Percentiles rank a stretch among this genome's conserved stretches.
Conservation (phyloP, 2,797 vertebrate species). For the Naso thynnoides region DNA sequence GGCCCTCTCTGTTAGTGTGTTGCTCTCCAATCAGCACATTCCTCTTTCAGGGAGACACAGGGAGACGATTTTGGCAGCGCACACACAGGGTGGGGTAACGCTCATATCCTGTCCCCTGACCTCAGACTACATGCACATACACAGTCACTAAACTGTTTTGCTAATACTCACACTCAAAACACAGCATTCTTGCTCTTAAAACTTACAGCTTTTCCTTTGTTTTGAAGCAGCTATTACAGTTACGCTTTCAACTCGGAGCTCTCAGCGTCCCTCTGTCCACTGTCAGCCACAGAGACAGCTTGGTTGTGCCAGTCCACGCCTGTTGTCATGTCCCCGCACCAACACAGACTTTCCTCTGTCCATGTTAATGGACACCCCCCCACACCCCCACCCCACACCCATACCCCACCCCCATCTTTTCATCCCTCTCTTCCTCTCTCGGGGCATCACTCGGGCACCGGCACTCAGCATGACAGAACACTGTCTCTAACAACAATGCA, state of each 20-base stretch:
- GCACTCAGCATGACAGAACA: constrained; percentile 55
- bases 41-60: constrained; percentile 79
- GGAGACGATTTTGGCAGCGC: constrained; percentile 80
- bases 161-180: constrained; percentile 64
- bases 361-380: constrained; percentile 62
- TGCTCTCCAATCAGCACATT: constrained; percentile 87
- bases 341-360: constrained; percentile 80
- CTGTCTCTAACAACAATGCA: constrained; percentile 63
- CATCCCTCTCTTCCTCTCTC: constrained; percentile 39
- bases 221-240: constrained; percentile 72
- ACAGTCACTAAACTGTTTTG: constrained; percentile 64
- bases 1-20: constrained; percentile 62
- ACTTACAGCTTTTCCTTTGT: constrained; percentile 67
- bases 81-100: constrained; percentile 81
- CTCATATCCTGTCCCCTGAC: constrained; percentile 87
- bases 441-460: constrained; percentile 60
- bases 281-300: constrained; percentile 61
- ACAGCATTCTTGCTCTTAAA: constrained; percentile 72
- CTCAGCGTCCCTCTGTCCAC: constrained; percentile 50
- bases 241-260: constrained; percentile 54
- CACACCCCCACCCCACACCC: too few species aligned
- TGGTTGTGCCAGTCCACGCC: constrained; percentile 75
- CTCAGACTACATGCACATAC: constrained; percentile 66
- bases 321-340: constrained; percentile 74
- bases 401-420: constrained; percentile 46